phyloP scores from a whole-genome alignment of 2,888 invertebrate genomes.

The Leptinotarsa haldemani region DNA sequence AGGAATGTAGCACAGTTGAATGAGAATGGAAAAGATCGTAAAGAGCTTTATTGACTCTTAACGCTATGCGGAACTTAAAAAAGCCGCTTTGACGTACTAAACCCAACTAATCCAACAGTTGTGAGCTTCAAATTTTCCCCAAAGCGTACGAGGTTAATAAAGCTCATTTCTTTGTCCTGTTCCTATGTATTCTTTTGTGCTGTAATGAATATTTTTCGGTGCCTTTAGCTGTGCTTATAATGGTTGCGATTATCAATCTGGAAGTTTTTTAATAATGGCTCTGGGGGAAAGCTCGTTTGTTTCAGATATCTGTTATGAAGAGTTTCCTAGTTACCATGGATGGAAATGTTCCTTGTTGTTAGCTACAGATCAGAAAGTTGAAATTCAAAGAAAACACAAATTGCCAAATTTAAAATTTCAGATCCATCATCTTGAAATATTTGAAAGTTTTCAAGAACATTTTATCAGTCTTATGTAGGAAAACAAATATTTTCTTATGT shows the following conservation, averaged over 20 bases:
- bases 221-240: constrained; percentile 4
- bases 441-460: too few species aligned
- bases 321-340: not conserved
- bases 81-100: constrained; percentile 7
- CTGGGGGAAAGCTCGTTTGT: not conserved
- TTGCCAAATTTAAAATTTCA: too few species aligned
- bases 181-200: constrained; percentile 15
- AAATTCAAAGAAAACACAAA: too few species aligned
- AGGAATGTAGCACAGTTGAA: not conserved
- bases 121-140: constrained; percentile 8
- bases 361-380: too few species aligned
- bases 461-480: too few species aligned
- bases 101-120: constrained; percentile 2
- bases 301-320: not conserved
- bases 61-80: not conserved
- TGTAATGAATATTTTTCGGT: constrained; percentile 17
- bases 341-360: too few species aligned
- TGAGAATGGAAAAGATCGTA: constrained; percentile 1
- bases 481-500: too few species aligned
- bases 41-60: constrained; percentile 14
- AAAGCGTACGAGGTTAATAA: constrained; percentile 14
- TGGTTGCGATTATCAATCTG: constrained; percentile 15
- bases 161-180: constrained; percentile 11
- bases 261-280: constrained; percentile 20
- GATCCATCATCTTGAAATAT: too few species aligned